phyloP scores from a whole-genome alignment of 2,113 vertebrate species.

The Motacilla alba region DNA sequence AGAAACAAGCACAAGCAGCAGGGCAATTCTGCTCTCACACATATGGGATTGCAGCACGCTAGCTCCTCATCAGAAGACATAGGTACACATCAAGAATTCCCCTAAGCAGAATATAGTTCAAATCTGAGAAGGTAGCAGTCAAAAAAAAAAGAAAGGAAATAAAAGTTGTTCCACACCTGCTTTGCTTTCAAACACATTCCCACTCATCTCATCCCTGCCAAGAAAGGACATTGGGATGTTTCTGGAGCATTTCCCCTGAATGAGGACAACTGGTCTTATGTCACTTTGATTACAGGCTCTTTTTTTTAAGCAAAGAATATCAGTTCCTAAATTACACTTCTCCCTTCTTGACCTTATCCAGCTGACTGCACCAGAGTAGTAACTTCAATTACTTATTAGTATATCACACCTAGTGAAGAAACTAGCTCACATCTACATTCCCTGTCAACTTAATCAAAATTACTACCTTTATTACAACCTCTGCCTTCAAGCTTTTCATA shows the following conservation, averaged over 20 bases:
- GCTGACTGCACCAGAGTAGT: neutral
- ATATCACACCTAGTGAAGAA: neutral
- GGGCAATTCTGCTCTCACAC: neutral
- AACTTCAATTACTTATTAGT: neutral
- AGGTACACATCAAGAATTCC: neutral
- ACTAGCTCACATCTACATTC: neutral
- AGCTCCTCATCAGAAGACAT: neutral
- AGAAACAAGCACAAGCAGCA: neutral
- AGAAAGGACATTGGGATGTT: neutral
- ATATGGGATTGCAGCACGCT: accelerated
- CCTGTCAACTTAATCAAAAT: neutral
- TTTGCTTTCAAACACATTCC: neutral
- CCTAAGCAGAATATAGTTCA: neutral
- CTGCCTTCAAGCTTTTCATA: neutral
- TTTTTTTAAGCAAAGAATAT: neutral
- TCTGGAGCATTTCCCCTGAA: neutral
- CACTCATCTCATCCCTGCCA: neutral
- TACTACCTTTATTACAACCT: neutral
- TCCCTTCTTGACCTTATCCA: neutral
- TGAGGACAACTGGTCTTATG: neutral
- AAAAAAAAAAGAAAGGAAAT: neutral
- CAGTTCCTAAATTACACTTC: neutral
- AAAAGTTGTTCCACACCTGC: neutral
- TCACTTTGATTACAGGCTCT: accelerated
- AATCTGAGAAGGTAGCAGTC: neutral